Percentiles rank a stretch among this genome's conserved stretches.
Conservation (phyloP, 2,113 vertebrate genomes). For the Ptychochromis oligacanthus region DNA sequence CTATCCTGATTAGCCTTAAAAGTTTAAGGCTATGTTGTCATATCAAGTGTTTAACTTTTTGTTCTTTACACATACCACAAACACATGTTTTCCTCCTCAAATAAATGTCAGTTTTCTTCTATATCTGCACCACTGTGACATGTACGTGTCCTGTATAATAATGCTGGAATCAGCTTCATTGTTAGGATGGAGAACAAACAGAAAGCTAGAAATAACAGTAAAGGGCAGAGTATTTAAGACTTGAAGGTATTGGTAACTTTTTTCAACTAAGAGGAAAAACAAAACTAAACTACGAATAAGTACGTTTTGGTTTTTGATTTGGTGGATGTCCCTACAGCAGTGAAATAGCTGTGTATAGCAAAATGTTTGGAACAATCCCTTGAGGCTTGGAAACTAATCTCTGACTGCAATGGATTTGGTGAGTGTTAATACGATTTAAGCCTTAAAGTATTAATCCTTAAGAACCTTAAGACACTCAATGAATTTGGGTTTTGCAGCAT, state of each 20-base stretch:
- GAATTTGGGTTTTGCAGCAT: slow-evolving; percentile 49
- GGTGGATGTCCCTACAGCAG: background rate
- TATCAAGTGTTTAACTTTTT: background rate
- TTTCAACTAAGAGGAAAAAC: background rate
- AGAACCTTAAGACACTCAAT: slow-evolving; percentile 63
- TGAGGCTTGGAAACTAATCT: slow-evolving; percentile 60
- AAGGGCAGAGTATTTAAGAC: background rate
- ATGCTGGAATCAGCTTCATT: background rate
- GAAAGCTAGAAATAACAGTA: background rate
- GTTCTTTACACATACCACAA: background rate
- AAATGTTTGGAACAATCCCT: slow-evolving; percentile 49
- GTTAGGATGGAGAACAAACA: background rate
- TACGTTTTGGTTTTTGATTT: slow-evolving; percentile 6
- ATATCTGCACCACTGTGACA: background rate
- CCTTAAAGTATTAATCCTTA: slow-evolving; percentile 62
- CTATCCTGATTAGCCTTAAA: background rate
- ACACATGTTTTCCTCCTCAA: background rate
- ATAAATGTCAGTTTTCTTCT: background rate
- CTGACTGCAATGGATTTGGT: slow-evolving; percentile 62
- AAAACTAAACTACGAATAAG: background rate
- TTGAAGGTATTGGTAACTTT: background rate
- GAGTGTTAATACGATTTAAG: slow-evolving; percentile 63
- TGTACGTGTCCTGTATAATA: background rate
- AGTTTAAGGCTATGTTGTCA: background rate
- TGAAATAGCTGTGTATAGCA: slow-evolving; percentile 31